Conservation (phyloP, 2,888 invertebrate genomes). For the Camponotus fellah region DNA sequence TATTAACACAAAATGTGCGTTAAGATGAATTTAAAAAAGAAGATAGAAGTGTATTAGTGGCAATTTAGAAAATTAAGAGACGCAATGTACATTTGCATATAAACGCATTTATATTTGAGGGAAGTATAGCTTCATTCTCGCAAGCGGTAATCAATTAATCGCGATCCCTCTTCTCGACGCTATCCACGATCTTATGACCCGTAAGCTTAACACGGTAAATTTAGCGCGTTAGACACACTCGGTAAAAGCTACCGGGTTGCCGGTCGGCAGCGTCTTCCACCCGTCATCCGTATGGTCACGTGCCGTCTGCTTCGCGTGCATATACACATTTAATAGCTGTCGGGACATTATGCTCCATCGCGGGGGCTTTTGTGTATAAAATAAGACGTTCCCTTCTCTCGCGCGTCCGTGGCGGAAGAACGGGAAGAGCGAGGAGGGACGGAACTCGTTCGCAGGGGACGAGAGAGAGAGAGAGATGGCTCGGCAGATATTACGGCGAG, state of each 20-base stretch:
- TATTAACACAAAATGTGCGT: background rate
- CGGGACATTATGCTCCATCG: constrained; percentile 76
- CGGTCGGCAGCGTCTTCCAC: constrained; percentile 20
- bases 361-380: constrained; percentile 77
- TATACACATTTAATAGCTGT: constrained; percentile 66
- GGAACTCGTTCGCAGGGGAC: constrained; percentile 33
- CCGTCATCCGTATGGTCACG: constrained; percentile 59
- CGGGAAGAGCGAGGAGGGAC: constrained; percentile 38
- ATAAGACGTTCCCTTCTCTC: constrained; percentile 71
- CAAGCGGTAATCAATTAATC: constrained; percentile 23
- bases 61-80: background rate
- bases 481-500: constrained; percentile 67
- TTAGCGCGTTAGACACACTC: constrained; percentile 48
- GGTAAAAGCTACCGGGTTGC: constrained; percentile 43
- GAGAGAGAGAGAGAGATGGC: constrained; percentile 58
- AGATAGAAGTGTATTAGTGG: background rate
- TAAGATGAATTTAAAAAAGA: background rate
- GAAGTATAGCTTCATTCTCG: background rate
- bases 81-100: background rate
- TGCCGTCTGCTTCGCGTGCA: constrained; percentile 53
- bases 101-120: background rate
- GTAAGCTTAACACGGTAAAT: constrained; percentile 46
- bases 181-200: constrained; percentile 13
- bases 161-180: constrained; percentile 8
- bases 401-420: constrained; percentile 70